Conservation (phyloP, 1,140 invertebrate species). For the Gonioctena quinquepunctata region DNA sequence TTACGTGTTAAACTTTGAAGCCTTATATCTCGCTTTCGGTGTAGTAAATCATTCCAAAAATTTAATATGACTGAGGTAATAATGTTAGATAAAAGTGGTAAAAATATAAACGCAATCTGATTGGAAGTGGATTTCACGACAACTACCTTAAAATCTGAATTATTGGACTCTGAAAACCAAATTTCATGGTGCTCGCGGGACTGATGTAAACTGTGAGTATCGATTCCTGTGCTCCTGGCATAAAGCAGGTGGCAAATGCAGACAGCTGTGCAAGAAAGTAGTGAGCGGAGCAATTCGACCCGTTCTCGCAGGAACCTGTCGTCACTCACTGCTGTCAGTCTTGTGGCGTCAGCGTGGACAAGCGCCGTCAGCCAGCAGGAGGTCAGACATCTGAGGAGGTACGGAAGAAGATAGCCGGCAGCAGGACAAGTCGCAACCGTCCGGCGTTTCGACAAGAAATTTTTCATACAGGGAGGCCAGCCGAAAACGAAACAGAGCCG, state of each 20-base stretch:
- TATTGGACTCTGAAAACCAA: neutral
- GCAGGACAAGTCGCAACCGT: neutral
- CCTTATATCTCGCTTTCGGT: too few relatives aligned
- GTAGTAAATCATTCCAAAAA: too few relatives aligned
- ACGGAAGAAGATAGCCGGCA: neutral
- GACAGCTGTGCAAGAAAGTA: neutral
- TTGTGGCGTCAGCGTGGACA: constrained; percentile 14
- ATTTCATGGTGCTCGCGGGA: neutral
- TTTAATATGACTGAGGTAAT: too few relatives aligned
- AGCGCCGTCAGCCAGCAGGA: neutral
- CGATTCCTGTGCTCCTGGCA: neutral
- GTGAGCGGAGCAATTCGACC: neutral
- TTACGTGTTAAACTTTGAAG: too few relatives aligned
- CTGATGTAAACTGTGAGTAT: neutral
- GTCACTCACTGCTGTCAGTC: neutral
- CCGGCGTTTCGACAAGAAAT: too few relatives aligned
- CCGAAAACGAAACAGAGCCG: too few relatives aligned
- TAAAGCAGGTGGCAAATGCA: neutral
- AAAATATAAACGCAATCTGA: too few relatives aligned
- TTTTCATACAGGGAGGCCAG: too few relatives aligned
- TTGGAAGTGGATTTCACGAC: too few relatives aligned
- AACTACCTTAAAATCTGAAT: too few relatives aligned
- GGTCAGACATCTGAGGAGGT: neutral
- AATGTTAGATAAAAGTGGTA: neutral
- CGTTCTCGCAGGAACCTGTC: neutral